Base-by-base conservation (phyloP, 2,888 invertebrate species). In the Drosophila emarginata region DNA sequence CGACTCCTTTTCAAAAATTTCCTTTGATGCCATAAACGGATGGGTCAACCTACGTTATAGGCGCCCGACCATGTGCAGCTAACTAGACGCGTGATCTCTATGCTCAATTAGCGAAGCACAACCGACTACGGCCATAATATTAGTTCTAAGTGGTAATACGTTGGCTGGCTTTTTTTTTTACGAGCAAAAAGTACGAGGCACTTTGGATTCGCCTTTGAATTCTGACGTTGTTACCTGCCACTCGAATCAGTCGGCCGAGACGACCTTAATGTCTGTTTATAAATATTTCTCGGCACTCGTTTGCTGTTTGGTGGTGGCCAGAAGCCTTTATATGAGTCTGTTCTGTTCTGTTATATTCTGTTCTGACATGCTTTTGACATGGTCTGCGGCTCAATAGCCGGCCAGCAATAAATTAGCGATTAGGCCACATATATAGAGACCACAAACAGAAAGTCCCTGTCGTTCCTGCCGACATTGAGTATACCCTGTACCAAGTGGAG, bases 181-280 rank as follows among this genome's bases (percentile, higher is more conserved):
- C 58, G 69, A 61, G 60, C 50, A 18, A 23, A 23, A 5, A 26
- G 23, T 23, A 23, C 32, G 45, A 50, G 40, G 39, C 68, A 63
- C 57, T 69, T 36, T 58, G 51, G 52, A 58, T 56, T 45, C 50
- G 67, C 50, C 32, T 32, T 32, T 32, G 32, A 32, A 11, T 60
- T 56, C 53, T 67, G 62, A 73, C 60, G 45, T 21, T 51, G 21
- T 60, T 60, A 18, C 51, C 40, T 45, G 21, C 73, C 61, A 45
- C 18, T 45, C 45, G 45, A 37, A 64, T 63, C 73, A 75, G 56
- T 73, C 62, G 70, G 40, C 26, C 75, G 64, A 54, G 59, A 56
- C 75, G 65, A 69, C 64, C 67, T 69, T 74, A 67, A 72, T 75
- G 67, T 74, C 71, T 65, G 71, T 67, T 78, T 75, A 75, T 78